Base-by-base conservation (phyloP, 2,888 invertebrate species). In the Clepsis dumicolana region DNA sequence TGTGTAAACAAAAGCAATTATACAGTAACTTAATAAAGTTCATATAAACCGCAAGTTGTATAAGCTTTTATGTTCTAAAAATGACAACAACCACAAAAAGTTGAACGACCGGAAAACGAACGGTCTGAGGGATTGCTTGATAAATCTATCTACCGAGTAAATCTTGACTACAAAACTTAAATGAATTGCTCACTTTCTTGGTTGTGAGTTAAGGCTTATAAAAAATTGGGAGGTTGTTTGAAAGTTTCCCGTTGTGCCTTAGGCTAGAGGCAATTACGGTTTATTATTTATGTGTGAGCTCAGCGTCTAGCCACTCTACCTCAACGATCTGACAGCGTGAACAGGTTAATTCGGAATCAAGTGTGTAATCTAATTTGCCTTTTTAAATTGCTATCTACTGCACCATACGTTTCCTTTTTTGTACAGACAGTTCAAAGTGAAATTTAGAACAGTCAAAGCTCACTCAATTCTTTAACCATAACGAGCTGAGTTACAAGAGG, bases 211-310 rank as follows among this genome's bases (percentile, higher is more conserved):
- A 14, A 3, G 12, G 27, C 16, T 65, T 52, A 65, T 60, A 5
- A 24, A 65, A 65, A 52, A 41, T 65, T 38, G 24, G 29, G 4
- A 53, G 29, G 38, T 60, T 53, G 29, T 65, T 65, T 24, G 12
- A 18, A 60, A 60, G 60, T 65, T 60, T 16, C 24, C 35, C 35
- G 50, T 24, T 18, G 5, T 52, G 35, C 50, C n/a, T n/a, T n/a
- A 21, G 16, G 48, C 25, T 29, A 32, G 35, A 24, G 16, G 50
- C 25, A 41, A 25, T 25, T 4, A 14, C 21, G 10, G 24, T 18
- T 60, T 52, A 53, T 60, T 16, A 65, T 53, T 60, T 65, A 65
- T 65, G 60, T 53, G 10, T 27, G 52, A 41, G 41, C 38, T 25
- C 59, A 52, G 59, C 38, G 50, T 41, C 59, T 53, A 59, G 52